These are phyloP conservation scores for Melolontha melolontha DNA, from an alignment of 2,888 invertebrate genomes.

Conservation along the genomic window DNA sequence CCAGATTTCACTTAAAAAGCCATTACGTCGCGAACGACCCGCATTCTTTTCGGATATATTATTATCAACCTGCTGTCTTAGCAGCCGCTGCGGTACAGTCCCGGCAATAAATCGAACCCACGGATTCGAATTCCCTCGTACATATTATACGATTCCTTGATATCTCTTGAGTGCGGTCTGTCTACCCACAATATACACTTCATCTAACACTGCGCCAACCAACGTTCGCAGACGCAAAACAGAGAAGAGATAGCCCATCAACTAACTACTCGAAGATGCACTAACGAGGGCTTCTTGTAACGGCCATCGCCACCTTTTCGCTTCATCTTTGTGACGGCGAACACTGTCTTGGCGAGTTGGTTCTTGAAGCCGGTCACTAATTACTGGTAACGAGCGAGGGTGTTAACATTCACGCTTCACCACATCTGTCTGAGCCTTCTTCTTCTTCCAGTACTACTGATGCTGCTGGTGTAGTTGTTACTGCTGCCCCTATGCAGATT, in stretches of 20 bases:
- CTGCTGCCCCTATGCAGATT: constrained; percentile 20
- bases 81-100: constrained; percentile 46
- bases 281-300: constrained; percentile 34
- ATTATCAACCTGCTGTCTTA: constrained; percentile 52
- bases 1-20: constrained; percentile 61
- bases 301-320: constrained; percentile 24
- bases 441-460: no score
- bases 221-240: constrained; percentile 14
- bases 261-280: constrained; percentile 27
- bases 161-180: constrained; percentile 16
- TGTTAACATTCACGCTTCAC: constrained; percentile 38
- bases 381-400: constrained; percentile 42
- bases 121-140: constrained; percentile 43
- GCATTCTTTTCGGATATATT: constrained; percentile 55
- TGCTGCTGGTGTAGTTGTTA: constrained; percentile 11
- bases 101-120: constrained; percentile 57
- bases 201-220: constrained; percentile 5
- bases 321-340: constrained; percentile 24
- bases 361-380: constrained; percentile 32
- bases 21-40: constrained; percentile 56
- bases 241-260: constrained; percentile 31
- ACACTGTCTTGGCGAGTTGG: constrained; percentile 21
- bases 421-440: constrained; percentile 1
- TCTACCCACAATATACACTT: constrained; percentile 16
- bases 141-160: constrained; percentile 11